Evolutionary conservation across 2,113 vertebrate species (phyloP), one percentile per base, ranked within the genome.

Genomic region (Heterochromis multidens): DNA sequence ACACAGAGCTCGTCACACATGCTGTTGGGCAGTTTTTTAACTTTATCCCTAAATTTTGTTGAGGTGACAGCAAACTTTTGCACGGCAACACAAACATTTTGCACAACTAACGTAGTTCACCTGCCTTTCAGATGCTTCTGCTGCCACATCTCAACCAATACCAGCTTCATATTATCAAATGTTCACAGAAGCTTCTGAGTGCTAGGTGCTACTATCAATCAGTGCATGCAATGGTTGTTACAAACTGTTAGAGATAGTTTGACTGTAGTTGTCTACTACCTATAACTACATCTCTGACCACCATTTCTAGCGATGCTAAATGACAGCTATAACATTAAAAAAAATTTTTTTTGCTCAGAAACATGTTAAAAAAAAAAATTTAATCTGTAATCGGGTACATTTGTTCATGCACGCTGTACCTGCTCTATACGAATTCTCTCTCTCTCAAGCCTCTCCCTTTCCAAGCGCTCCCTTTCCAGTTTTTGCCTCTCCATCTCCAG

Each of bases 381-480:
- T 21, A 74, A 11, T 54, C 27, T 12, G 19, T 21, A 74, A 11
- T 54, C 27, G 8, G 19, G 1, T 29, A 57, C 46, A 57, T 43
- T 3, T 21, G 21, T 65, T 49, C 3, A 25, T 25, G 12, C 8
- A 29, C 3, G 54, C 19, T 63, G 11, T 94, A 99, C 99, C 98
- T 99, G 99, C 80, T 99, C 98, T 40, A 99, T 98, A 17, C 99
- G 98, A 81, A 99, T 96, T 54, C 98, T 96, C 82, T 99, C 98
- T 57, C 98, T 96, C 94, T 99, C 99, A 82, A 99, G 95, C 80
- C 98, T 96, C 92, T 99, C 99, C 37, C 98, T 95, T 93, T 99
- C 98, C 97, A 99, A 96, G 70, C 99, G 96, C 92, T 99, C 98
- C 54, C 98, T 95, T 92, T 99, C 98, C 80, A 99, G 95, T 89